These are phyloP conservation scores for Polypedilum pembai DNA, from an alignment of 1,140 invertebrate genomes.

Conservation along the genomic window DNA sequence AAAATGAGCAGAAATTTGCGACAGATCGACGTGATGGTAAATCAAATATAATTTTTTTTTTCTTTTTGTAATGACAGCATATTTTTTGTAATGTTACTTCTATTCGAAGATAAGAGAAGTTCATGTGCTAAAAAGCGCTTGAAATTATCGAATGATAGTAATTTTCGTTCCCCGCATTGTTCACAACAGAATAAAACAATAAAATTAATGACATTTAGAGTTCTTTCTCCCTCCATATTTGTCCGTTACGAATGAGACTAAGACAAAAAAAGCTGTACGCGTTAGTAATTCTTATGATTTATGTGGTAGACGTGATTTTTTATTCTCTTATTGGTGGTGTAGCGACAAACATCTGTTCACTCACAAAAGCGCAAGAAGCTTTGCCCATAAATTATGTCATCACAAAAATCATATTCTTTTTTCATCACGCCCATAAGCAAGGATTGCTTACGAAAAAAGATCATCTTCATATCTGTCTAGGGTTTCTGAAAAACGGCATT, in stretches of 20 bases:
- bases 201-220: conserved; percentile 14
- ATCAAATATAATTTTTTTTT: neutral
- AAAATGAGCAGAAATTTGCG: neutral
- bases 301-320: conserved; percentile 8
- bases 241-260: neutral
- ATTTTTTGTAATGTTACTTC: neutral
- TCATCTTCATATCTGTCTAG: no score
- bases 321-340: neutral
- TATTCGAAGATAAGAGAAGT: neutral
- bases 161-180: conserved; percentile 18
- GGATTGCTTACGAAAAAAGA: no score
- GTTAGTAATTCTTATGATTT: neutral
- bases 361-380: neutral
- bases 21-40: neutral
- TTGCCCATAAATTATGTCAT: neutral
- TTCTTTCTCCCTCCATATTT: neutral
- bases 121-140: neutral
- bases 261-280: neutral
- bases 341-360: neutral
- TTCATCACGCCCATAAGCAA: neutral
- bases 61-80: neutral
- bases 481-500: no score
- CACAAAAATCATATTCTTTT: conserved; percentile 1
- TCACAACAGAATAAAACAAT: conserved; percentile 10
- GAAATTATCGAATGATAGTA: conserved; percentile 11